Evolutionary conservation across 2,113 vertebrate genomes (phyloP).

Genomic region (Columba livia): DNA sequence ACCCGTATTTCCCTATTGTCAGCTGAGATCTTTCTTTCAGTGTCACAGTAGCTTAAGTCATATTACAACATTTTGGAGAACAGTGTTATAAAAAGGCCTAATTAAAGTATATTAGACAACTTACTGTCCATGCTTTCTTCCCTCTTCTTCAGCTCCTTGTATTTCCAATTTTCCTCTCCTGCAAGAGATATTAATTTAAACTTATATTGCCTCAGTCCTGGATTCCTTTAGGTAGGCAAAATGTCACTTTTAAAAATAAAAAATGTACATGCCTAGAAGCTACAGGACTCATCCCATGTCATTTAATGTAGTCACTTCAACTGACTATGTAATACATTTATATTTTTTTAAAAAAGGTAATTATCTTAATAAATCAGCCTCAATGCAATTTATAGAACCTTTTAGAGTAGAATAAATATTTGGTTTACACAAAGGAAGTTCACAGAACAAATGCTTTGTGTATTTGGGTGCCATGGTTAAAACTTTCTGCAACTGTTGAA

Average conservation of each 20-base stretch:
- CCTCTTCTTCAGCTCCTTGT: constrained; percentile 90
- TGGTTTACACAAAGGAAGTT: not conserved
- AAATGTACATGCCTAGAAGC: not conserved
- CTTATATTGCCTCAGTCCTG: not conserved
- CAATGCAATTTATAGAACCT: not conserved
- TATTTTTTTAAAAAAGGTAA: not conserved
- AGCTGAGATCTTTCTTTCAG: not conserved
- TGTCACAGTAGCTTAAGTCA: not conserved
- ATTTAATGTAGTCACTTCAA: not conserved
- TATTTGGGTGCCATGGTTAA: not conserved
- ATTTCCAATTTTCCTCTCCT: constrained; percentile 93
- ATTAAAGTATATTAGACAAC: constrained; percentile 51
- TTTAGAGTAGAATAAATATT: not conserved
- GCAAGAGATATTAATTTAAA: constrained; percentile 30
- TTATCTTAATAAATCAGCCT: not conserved
- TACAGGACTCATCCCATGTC: not conserved
- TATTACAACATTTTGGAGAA: not conserved
- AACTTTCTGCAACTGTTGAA: not conserved
- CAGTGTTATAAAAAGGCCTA: not conserved
- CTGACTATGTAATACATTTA: not conserved
- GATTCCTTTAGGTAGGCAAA: not conserved
- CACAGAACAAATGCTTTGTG: not conserved
- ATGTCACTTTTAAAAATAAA: not conserved
- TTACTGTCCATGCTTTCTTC: constrained; percentile 94
- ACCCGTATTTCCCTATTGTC: not conserved